A percentile compares a stretch with the other conserved stretches of the same genome.
phyloP scores from a whole-genome alignment of 2,113 vertebrate species.

The Indri indri region DNA sequence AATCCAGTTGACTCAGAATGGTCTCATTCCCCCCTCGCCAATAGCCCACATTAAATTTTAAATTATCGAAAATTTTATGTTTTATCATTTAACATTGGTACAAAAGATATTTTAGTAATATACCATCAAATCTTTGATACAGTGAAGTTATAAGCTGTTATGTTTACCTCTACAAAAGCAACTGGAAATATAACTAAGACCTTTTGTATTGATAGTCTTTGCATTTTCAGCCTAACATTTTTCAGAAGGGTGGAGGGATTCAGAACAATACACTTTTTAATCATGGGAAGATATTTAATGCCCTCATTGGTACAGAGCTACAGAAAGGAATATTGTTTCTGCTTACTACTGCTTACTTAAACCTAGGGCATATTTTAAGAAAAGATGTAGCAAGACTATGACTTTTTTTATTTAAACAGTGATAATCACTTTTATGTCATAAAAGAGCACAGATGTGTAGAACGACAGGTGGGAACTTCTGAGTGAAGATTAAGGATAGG shows the following conservation, averaged over 20 bases:
- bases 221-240: neutral
- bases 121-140: neutral
- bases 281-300: neutral
- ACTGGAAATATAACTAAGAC: neutral
- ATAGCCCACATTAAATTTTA: neutral
- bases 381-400: neutral
- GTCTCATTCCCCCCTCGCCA: neutral
- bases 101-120: neutral
- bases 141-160: neutral
- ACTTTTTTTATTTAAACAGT: conserved; percentile 49
- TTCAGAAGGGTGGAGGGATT: neutral
- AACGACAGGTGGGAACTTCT: neutral
- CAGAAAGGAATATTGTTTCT: neutral
- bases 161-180: neutral
- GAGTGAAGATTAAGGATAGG: neutral
- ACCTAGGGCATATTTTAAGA: neutral
- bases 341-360: neutral
- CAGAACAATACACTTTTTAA: neutral
- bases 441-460: neutral
- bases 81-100: neutral
- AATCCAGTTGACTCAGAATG: neutral
- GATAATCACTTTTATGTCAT: neutral
- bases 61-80: neutral
- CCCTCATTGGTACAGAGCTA: neutral
- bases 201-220: neutral